Conservation (phyloP, 2,113 vertebrate species). For the Chaetura pelagica region DNA sequence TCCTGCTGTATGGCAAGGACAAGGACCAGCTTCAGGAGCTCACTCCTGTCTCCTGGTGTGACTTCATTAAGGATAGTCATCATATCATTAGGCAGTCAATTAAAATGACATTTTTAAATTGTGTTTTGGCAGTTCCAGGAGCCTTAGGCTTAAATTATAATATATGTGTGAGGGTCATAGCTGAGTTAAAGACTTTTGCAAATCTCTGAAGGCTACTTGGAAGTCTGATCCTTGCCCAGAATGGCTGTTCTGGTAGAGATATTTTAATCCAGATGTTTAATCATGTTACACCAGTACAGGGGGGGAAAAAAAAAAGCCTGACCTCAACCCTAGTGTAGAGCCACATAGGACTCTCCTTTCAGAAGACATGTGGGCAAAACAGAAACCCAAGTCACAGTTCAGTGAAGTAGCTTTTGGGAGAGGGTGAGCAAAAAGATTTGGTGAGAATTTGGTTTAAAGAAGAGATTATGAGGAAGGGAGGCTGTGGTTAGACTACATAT, state of each 20-base stretch:
- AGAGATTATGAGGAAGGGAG: neutral
- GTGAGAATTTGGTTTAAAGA: neutral
- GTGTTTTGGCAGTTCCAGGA: neutral
- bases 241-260: neutral
- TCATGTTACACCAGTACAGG: neutral
- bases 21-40: slow-evolving; percentile 20
- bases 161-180: neutral
- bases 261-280: neutral
- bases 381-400: neutral
- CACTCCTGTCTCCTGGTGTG: neutral
- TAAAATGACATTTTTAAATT: neutral
- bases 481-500: neutral
- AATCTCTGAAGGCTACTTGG: neutral
- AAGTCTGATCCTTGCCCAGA: neutral
- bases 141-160: neutral
- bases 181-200: neutral
- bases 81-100: neutral
- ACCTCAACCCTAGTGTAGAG: neutral
- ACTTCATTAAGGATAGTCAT: neutral
- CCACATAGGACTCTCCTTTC: neutral
- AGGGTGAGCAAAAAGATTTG: neutral
- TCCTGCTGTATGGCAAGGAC: neutral
- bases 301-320: neutral
- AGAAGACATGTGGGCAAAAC: neutral
- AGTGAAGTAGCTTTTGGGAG: neutral